Base-by-base conservation (phyloP, 2,113 vertebrate species). In the Anguilla japonica region DNA sequence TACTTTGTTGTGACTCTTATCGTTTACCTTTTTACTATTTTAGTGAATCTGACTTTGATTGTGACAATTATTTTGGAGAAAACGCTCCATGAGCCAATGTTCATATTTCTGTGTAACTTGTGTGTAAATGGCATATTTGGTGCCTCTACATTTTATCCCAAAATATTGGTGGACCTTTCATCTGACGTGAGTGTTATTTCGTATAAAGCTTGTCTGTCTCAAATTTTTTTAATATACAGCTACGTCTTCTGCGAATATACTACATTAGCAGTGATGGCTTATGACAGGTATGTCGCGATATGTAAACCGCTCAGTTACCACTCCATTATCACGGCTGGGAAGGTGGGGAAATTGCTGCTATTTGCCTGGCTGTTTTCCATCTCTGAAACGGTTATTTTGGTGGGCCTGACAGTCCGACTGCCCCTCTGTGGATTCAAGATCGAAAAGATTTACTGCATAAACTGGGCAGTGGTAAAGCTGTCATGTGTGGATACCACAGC, bases 231-330 rank as follows among this genome's bases (percentile, higher is more conserved):
- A 4, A 60, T 81, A n/a, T 86, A 81, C 56, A 57, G 13, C 18
- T 86, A 57, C 60, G 79, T 80, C 18, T 26, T 57, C 1, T 79
- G 29, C 34, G 50, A 81, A 57, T 60, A 22, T 7, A 81, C 78
- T 6, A 56, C 29, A 22, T 60, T 86, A 50, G 88, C 89, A 14
- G 84, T 85, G n/a, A 85, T 85, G 84, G 80, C 86, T 60, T 83
- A 87, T 41, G 80, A 82, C 56, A 86, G 79, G 22, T 95, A 93
- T 29, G 46, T 93, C 50, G 95, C 95, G 40, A 93, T 96, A 26
- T 92, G 95, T 71, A 92, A 94, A 3, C 94, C 95, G 15, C 89
- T 95, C 85, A 75, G 93, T 11, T 96, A 96, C 34, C 87, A 89
- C 39, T 91, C 8, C 79, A 95, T 92, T 11, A 53, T 53, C 50